Evolutionary conservation across 1,140 invertebrate species (phyloP), one percentile per base, ranked within the genome.

Genomic region (Caenorhabditis inopinata): DNA sequence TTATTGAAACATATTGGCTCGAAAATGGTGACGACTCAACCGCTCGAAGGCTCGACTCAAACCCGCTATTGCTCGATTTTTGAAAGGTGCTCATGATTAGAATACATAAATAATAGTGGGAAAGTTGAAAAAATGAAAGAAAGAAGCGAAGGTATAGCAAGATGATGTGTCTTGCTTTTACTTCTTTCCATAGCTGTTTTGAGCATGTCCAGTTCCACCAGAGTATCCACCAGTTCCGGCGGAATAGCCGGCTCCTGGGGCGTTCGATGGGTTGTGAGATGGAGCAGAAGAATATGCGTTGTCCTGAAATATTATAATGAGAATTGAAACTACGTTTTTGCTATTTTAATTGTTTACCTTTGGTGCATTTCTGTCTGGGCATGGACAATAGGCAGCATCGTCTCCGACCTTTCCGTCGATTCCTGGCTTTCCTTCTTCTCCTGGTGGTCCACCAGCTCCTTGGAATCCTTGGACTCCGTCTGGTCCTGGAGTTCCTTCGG

Each of bases 401-500:
- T 73, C 78, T 74, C 81, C 81, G 51, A 68, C 32, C 58, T 68
- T 29, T 74, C 81, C 81, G 16, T 38, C 68, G 35, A 42, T 14
- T 75, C 79, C 79, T 35, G 74, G 74, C 77, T 82, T 74, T 58
- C 81, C 81, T 74, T 82, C 81, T 35, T 78, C 77, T 73, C 81
- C 81, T 45, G 78, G 38, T 47, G 62, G 76, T 81, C 81, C 81
- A 42, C 62, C 74, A 14, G 78, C 27, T 75, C 81, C 81, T 58
- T 79, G 78, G 78, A 75, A 74, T 80, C 76, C 68, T 7, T 68
- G 29, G 75, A 79, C 14, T 74, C 84, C 82, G n/a, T 82, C 73
- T 47, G 81, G 81, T 68, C 84, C 84, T 25, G 82, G 58, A 78
- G 78, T 49, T 79, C 85, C 85, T 76, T 81, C 47, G 18, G 78